Evolutionary conservation across 2,888 invertebrate species (phyloP).

Genomic region (Mesochorus sp.): DNA sequence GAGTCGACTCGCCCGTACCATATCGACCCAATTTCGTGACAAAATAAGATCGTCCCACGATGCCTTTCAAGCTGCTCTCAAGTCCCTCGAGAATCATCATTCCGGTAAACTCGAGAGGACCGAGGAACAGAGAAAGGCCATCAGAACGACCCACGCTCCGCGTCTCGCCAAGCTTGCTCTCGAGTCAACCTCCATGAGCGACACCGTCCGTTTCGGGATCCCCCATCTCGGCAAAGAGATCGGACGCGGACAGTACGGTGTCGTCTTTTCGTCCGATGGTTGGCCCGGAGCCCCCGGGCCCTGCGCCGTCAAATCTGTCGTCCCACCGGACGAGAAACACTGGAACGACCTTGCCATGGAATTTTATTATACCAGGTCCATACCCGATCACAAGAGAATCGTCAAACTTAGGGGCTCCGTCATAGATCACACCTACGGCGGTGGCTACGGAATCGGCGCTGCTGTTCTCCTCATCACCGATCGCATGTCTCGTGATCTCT

Average conservation of each 20-base stretch:
- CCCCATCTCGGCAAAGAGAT: slow-evolving; percentile 87
- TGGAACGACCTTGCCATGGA: slow-evolving; percentile 96
- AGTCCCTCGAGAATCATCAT: slow-evolving; percentile 88
- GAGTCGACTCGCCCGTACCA: slow-evolving; percentile 88
- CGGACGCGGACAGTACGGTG: slow-evolving; percentile 94
- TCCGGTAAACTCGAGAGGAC: slow-evolving; percentile 89
- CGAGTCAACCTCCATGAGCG: slow-evolving; percentile 92
- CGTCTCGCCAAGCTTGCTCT: slow-evolving; percentile 90
- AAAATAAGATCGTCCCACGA: slow-evolving; percentile 90
- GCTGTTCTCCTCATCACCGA: slow-evolving; percentile 92
- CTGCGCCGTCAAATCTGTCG: slow-evolving; percentile 93
- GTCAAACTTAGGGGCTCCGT: slow-evolving; percentile 90
- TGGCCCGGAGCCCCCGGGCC: slow-evolving; percentile 89
- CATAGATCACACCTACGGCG: slow-evolving; percentile 90
- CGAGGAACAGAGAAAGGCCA: slow-evolving; percentile 89
- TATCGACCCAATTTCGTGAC: slow-evolving; percentile 90
- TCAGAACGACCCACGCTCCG: slow-evolving; percentile 91
- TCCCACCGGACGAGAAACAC: slow-evolving; percentile 94
- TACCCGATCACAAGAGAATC: slow-evolving; percentile 91
- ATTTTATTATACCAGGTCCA: slow-evolving; percentile 94
- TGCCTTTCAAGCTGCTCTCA: slow-evolving; percentile 88
- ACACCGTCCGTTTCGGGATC: slow-evolving; percentile 89
- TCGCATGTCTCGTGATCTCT: slow-evolving; percentile 89
- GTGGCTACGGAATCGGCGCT: slow-evolving; percentile 83
- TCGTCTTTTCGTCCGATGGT: slow-evolving; percentile 90